Percentiles rank a stretch among this genome's conserved stretches.
These are phyloP conservation scores for Hypocryptadius cinnamomeus DNA, from an alignment of 2,113 vertebrate species.

Conservation along the genomic window DNA sequence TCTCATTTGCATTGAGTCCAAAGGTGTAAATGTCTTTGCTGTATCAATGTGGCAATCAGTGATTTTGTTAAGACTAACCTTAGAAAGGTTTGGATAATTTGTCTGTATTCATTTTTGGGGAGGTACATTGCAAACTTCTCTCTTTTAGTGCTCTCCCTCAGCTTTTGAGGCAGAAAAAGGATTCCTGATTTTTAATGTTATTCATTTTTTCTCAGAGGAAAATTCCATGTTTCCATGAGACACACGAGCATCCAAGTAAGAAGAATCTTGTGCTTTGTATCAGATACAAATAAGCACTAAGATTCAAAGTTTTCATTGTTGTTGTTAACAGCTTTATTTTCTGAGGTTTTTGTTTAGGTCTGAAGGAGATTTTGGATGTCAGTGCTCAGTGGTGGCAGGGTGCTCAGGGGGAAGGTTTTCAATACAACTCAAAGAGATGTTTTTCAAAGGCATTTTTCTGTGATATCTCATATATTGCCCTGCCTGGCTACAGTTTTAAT, in stretches of 20 bases:
- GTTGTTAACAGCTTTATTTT: neutral
- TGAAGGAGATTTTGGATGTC: neutral
- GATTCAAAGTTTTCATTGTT: neutral
- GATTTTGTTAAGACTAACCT: neutral
- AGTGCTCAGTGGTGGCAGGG: neutral
- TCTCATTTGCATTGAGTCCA: neutral
- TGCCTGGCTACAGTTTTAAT: neutral
- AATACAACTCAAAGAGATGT: neutral
- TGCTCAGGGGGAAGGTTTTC: neutral
- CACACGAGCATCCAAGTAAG: fast-evolving
- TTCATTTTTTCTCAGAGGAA: neutral
- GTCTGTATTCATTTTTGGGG: neutral
- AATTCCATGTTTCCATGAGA: neutral
- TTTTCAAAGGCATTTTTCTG: neutral
- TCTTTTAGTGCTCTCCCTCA: neutral
- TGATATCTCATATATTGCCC: neutral
- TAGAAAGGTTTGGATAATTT: neutral
- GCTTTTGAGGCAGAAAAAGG: neutral
- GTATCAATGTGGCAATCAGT: neutral
- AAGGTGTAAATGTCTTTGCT: neutral
- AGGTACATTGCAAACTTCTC: neutral
- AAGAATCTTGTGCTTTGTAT: neutral
- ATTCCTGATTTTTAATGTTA: neutral
- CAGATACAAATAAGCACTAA: neutral
- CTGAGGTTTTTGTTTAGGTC: neutral